Evolutionary conservation across 2,888 invertebrate genomes (phyloP).

Genomic region (Dromius quadrimaculatus): DNA sequence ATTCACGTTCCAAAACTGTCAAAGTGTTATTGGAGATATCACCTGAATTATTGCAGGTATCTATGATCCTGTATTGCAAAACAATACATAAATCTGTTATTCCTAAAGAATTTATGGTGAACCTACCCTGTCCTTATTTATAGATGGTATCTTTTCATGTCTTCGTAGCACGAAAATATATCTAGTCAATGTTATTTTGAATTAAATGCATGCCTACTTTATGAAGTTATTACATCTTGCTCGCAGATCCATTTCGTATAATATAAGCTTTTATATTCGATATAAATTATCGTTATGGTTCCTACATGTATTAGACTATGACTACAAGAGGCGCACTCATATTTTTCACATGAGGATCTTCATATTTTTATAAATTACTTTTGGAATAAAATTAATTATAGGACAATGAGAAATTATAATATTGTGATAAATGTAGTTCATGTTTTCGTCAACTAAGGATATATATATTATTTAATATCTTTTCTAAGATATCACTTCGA

Average conservation of each 20-base stretch:
- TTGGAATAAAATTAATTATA: too few relatives aligned
- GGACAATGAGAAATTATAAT: too few relatives aligned
- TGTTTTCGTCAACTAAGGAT: too few relatives aligned
- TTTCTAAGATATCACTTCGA: too few relatives aligned
- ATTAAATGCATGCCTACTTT: slow-evolving; percentile 22
- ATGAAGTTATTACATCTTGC: slow-evolving; percentile 26
- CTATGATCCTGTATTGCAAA: slow-evolving; percentile 10
- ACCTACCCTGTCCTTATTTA: slow-evolving; percentile 6
- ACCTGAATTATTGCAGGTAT: slow-evolving; percentile 18
- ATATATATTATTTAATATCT: too few relatives aligned
- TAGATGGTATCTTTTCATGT: slow-evolving; percentile 5
- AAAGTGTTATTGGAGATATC: slow-evolving; percentile 19
- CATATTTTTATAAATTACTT: too few relatives aligned
- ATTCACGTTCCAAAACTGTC: slow-evolving; percentile 15
- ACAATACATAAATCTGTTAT: slow-evolving; percentile 26
- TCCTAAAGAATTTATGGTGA: slow-evolving; percentile 2
- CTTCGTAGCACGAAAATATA: neutral
- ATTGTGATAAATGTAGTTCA: too few relatives aligned
- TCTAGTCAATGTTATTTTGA: slow-evolving; percentile 10
- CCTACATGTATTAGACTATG: slow-evolving; percentile 12
- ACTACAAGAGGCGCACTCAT: too few relatives aligned
- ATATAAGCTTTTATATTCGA: slow-evolving; percentile 28
- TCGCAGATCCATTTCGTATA: slow-evolving; percentile 15
- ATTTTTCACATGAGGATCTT: too few relatives aligned
- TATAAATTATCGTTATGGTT: slow-evolving; percentile 35